These are phyloP conservation scores for Deilephila porcellus DNA, from an alignment of 2,888 invertebrate genomes.

Conservation along the genomic window DNA sequence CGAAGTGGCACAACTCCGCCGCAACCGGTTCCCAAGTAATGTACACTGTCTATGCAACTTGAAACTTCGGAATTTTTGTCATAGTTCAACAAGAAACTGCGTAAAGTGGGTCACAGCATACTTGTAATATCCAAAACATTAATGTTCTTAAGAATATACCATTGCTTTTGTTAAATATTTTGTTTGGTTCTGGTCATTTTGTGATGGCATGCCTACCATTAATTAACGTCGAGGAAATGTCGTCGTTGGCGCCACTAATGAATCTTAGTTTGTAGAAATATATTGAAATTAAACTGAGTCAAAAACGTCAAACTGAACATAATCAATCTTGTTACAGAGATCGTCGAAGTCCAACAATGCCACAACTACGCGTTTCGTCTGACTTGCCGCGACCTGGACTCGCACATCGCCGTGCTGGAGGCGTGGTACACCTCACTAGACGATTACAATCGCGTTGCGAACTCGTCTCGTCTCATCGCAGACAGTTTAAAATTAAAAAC, in stretches of 20 bases:
- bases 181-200: background rate
- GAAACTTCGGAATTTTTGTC: constrained; percentile 6
- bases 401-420: constrained; percentile 86
- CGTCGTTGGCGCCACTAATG: constrained; percentile 5
- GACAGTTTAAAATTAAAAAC: constrained; percentile 61
- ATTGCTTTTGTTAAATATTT: background rate
- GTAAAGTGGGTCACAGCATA: background rate
- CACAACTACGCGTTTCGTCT: constrained; percentile 85
- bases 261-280: constrained; percentile 12
- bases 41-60: constrained; percentile 1
- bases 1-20: background rate
- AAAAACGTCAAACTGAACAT: constrained; percentile 31
- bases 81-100: background rate
- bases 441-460: constrained; percentile 62
- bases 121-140: background rate
- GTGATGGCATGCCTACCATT: background rate
- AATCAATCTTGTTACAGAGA: constrained; percentile 80
- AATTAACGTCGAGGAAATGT: constrained; percentile 18
- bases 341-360: constrained; percentile 86
- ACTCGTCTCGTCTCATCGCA: constrained; percentile 48
- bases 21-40: constrained; percentile 2
- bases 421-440: constrained; percentile 83
- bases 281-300: constrained; percentile 25
- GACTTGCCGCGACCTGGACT: constrained; percentile 86
- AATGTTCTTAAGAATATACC: background rate